Conservation (phyloP, 2,797 vertebrate genomes). For the Enteromius radiatus region DNA sequence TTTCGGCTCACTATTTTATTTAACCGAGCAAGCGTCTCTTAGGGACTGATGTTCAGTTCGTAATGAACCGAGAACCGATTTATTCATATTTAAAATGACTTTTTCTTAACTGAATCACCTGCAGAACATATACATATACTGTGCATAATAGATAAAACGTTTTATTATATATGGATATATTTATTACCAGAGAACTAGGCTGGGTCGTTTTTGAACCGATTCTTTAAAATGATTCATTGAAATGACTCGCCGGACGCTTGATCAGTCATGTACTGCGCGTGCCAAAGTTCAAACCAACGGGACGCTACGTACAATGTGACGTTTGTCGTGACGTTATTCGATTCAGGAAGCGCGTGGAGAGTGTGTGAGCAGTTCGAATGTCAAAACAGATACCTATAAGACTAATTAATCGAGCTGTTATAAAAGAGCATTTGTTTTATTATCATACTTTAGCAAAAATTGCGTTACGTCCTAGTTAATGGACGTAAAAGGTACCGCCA, state of each 20-base stretch:
- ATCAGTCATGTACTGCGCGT: neutral
- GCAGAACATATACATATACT: no score
- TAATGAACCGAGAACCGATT: neutral
- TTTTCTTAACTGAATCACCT: neutral
- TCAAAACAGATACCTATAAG: conserved; percentile 6
- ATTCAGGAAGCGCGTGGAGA: conserved; percentile 38
- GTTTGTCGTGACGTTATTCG: conserved; percentile 41
- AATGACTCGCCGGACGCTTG: neutral
- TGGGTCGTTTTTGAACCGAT: neutral
- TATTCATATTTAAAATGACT: neutral
- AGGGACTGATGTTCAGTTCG: neutral
- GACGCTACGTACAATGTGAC: conserved; percentile 3
- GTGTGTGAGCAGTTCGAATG: conserved; percentile 47
- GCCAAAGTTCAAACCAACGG: conserved; percentile 42
- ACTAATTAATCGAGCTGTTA: neutral
- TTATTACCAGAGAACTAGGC: neutral
- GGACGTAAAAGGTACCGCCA: neutral
- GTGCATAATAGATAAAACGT: no score
- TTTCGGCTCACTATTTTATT: neutral
- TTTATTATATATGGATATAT: neutral
- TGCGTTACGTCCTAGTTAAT: neutral
- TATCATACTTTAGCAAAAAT: neutral
- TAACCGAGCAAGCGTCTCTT: neutral
- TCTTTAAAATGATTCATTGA: neutral
- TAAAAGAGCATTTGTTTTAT: neutral